These are phyloP conservation scores for Myiozetetes cayanensis DNA, from an alignment of 2,113 vertebrate genomes.

Conservation along the genomic window DNA sequence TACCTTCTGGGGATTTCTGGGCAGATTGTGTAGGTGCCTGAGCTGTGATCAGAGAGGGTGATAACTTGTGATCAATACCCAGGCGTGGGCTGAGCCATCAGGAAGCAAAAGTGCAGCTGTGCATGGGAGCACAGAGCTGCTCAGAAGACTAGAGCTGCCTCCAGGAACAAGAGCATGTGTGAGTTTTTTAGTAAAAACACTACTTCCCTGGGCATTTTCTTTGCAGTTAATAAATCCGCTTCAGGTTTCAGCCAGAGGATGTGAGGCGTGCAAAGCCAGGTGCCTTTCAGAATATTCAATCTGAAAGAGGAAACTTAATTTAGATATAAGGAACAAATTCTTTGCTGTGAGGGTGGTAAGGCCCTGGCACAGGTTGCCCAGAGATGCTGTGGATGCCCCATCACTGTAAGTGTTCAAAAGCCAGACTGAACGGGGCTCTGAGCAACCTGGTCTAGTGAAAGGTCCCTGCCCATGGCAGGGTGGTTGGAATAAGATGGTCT, in stretches of 20 bases:
- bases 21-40: not conserved
- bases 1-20: not conserved
- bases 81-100: not conserved
- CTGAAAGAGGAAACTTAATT: not conserved
- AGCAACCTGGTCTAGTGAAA: not conserved
- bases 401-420: not conserved
- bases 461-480: too few relatives aligned
- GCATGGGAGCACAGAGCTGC: not conserved
- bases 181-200: conserved; percentile 12
- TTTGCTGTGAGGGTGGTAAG: not conserved
- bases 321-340: not conserved
- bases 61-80: not conserved
- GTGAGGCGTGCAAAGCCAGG: not conserved
- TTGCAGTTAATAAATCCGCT: not conserved
- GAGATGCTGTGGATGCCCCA: not conserved
- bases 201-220: not conserved
- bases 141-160: not conserved
- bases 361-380: not conserved
- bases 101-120: conserved; percentile 13
- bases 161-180: not conserved
- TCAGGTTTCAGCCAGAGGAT: not conserved
- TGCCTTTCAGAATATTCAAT: not conserved
- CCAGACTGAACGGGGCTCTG: not conserved
- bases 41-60: not conserved
- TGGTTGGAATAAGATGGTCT: not conserved